These are phyloP conservation scores for Macrosiphum euphorbiae DNA, from an alignment of 2,888 invertebrate species.

Conservation along the genomic window DNA sequence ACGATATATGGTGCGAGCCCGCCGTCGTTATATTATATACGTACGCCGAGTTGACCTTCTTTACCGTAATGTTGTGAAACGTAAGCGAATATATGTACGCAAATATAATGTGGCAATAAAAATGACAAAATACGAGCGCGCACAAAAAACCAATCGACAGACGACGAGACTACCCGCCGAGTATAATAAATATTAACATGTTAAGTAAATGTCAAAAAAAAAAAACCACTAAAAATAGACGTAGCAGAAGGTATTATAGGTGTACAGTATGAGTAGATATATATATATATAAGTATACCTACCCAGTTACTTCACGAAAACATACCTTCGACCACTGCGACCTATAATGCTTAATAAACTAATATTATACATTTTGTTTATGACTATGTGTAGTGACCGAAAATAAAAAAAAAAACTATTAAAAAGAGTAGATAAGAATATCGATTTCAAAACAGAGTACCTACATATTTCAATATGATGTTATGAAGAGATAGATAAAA, in stretches of 20 bases:
- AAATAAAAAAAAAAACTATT: neutral
- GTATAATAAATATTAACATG: constrained; percentile 1
- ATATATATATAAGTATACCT: no score
- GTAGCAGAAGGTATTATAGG: neutral
- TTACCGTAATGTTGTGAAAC: neutral
- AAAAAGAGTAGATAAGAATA: neutral
- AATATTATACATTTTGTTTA: neutral
- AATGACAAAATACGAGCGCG: neutral
- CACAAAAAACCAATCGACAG: neutral
- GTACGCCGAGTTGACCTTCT: neutral
- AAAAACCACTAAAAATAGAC: neutral
- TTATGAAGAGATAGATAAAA: neutral
- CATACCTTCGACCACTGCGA: neutral
- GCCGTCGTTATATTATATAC: neutral
- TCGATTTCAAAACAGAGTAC: neutral
- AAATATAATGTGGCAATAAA: neutral
- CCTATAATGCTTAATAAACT: neutral
- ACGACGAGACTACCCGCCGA: neutral
- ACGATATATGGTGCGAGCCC: neutral
- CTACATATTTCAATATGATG: neutral
- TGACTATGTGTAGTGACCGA: neutral
- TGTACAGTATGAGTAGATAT: neutral
- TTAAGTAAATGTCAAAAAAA: neutral
- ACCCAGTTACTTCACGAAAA: neutral
- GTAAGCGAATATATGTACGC: neutral